Percentiles rank a stretch among this genome's conserved stretches.
phyloP scores from a whole-genome alignment of 2,888 invertebrate species.

The Tipula confusa region DNA sequence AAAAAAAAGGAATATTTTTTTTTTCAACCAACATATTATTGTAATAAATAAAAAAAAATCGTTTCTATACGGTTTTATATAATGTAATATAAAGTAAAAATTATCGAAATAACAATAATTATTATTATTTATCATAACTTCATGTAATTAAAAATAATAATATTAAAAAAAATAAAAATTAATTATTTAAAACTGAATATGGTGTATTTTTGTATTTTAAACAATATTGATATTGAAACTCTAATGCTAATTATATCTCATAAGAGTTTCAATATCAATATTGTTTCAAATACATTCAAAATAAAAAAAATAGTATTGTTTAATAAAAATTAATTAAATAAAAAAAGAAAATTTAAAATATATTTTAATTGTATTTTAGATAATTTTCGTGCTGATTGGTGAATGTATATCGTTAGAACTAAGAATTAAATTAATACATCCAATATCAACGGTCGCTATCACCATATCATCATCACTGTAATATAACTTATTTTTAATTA shows the following conservation, averaged over 20 bases:
- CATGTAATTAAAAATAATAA: background rate
- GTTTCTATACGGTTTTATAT: background rate
- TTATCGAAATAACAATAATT: background rate
- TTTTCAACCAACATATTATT: background rate
- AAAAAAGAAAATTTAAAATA: background rate
- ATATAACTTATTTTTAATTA: slow-evolving; percentile 26
- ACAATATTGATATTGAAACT: background rate
- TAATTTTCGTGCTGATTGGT: slow-evolving; percentile 26
- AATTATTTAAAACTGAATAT: background rate
- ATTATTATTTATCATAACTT: background rate
- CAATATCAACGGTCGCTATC: slow-evolving; percentile 27
- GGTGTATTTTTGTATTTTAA: background rate
- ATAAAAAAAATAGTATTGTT: background rate
- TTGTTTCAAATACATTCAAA: no score
- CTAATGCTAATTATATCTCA: background rate
- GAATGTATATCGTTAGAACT: slow-evolving; percentile 28
- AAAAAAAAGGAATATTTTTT: background rate
- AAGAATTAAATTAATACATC: slow-evolving; percentile 26
- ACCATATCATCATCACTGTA: slow-evolving; percentile 26
- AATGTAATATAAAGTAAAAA: slow-evolving; percentile 4
- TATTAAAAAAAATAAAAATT: background rate
- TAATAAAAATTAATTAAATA: background rate
- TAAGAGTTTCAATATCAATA: no score
- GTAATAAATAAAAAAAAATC: slow-evolving; percentile 13
- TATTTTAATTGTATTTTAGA: background rate